Percentiles rank a stretch among this genome's conserved stretches.
Conservation (phyloP, 2,888 invertebrate species). For the Xestia rhomboidea region DNA sequence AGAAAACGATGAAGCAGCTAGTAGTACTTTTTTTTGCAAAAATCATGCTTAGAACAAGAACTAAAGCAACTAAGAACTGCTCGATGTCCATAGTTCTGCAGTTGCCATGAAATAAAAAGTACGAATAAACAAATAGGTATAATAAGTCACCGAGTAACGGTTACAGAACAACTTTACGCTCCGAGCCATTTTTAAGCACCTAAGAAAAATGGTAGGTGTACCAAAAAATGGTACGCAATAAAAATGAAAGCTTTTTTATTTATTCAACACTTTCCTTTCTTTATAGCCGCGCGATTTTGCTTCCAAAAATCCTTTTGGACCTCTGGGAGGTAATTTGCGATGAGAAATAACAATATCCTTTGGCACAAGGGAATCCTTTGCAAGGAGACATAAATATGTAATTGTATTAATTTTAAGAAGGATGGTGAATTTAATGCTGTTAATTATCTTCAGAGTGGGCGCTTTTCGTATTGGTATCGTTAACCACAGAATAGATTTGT, state of each 20-base stretch:
- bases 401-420: slow-evolving; percentile 64
- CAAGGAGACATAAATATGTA: slow-evolving; percentile 63
- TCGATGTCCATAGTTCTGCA: neutral
- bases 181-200: slow-evolving; percentile 59
- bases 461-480: slow-evolving; percentile 46
- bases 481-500: neutral
- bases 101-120: slow-evolving; percentile 8
- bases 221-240: slow-evolving; percentile 67
- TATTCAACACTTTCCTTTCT: slow-evolving; percentile 68
- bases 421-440: slow-evolving; percentile 65
- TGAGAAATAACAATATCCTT: slow-evolving; percentile 66
- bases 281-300: slow-evolving; percentile 65
- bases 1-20: neutral
- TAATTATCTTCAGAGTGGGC: slow-evolving; percentile 58
- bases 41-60: neutral
- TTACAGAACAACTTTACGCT: slow-evolving; percentile 56
- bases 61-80: neutral
- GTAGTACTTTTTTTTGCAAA: too few relatives aligned
- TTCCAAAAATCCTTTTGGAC: slow-evolving; percentile 69
- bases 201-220: slow-evolving; percentile 49
- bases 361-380: slow-evolving; percentile 50
- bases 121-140: slow-evolving; percentile 41
- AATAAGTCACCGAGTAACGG: slow-evolving; percentile 53
- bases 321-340: slow-evolving; percentile 67
- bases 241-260: slow-evolving; percentile 69